A percentile compares a stretch with the other conserved stretches of the same genome.
Evolutionary conservation across 1,140 invertebrate genomes (phyloP).

Genomic region (Rhizoglyphus robini): DNA sequence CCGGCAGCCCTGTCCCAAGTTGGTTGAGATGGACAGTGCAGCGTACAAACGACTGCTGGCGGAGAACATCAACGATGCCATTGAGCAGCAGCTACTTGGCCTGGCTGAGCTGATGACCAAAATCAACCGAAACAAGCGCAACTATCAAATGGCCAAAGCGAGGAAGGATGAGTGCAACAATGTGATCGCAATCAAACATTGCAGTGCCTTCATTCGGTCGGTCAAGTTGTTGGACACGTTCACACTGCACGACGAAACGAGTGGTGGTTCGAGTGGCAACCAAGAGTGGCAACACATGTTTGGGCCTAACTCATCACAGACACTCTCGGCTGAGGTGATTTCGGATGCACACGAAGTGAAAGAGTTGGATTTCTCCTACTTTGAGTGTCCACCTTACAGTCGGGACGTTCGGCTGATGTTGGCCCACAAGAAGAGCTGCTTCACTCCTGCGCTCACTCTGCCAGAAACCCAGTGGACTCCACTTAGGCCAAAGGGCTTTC

Average conservation of each 20-base stretch:
- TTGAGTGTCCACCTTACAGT: slow-evolving; percentile 20
- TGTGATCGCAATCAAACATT: not conserved
- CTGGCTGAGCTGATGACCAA: slow-evolving; percentile 67
- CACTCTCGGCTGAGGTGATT: not conserved
- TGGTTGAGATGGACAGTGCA: not conserved
- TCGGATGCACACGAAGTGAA: slow-evolving; percentile 11
- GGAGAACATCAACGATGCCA: slow-evolving; percentile 62
- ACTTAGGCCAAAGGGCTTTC: slow-evolving; percentile 57
- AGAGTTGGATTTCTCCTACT: slow-evolving; percentile 2
- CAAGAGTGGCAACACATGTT: slow-evolving; percentile 78
- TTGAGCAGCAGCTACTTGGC: slow-evolving; percentile 64
- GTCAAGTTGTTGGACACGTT: not conserved
- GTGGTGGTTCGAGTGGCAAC: slow-evolving; percentile 45
- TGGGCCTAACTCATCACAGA: slow-evolving; percentile 35
- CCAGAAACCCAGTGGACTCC: too few species aligned
- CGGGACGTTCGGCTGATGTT: slow-evolving; percentile 10
- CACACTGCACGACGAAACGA: not conserved
- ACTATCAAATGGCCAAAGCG: too few species aligned
- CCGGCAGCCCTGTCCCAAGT: too few species aligned
- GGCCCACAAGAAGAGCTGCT: slow-evolving; percentile 23
- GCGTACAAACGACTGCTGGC: slow-evolving; percentile 46
- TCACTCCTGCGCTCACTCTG: slow-evolving; percentile 40
- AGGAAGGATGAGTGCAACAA: too few species aligned
- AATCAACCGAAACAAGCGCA: slow-evolving; percentile 33
- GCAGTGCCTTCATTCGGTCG: not conserved